Conservation (phyloP, 2,888 invertebrate species). For the Rutpela maculata region DNA sequence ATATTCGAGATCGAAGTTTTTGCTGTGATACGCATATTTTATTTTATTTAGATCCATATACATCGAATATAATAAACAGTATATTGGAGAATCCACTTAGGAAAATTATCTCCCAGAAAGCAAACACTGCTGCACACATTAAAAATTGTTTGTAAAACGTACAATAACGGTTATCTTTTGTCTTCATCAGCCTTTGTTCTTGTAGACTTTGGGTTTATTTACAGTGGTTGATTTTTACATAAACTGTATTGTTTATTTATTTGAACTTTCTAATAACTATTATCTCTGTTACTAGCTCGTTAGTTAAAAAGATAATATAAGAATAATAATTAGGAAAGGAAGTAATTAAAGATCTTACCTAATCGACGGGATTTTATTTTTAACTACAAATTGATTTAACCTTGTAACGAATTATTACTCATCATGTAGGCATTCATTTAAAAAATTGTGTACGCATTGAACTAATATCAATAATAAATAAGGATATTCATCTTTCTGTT, state of each 20-base stretch:
- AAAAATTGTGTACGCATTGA: not conserved
- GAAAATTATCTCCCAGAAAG: not conserved
- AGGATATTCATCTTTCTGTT: not conserved
- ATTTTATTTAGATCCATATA: too few relatives aligned
- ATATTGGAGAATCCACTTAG: not conserved
- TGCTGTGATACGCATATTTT: too few relatives aligned
- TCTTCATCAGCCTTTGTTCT: slow-evolving; percentile 1
- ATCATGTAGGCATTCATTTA: not conserved
- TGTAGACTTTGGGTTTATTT: slow-evolving; percentile 2
- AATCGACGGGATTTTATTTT: slow-evolving; percentile 31
- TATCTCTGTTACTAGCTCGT: not conserved
- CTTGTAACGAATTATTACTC: slow-evolving; percentile 16
- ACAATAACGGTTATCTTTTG: not conserved
- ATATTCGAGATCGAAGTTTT: too few relatives aligned
- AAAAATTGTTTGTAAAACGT: not conserved
- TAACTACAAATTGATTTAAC: slow-evolving; percentile 25
- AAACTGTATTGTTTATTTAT: not conserved
- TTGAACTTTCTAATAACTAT: slow-evolving; percentile 1
- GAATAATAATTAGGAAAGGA: slow-evolving; percentile 16
- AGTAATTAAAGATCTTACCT: slow-evolving; percentile 21
- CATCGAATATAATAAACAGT: not conserved
- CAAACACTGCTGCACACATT: not conserved
- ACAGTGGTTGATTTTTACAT: slow-evolving; percentile 7
- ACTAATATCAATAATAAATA: not conserved
- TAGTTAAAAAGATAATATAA: not conserved